Base-by-base conservation (phyloP, 2,113 vertebrate species). In the Cheilinus undulatus region DNA sequence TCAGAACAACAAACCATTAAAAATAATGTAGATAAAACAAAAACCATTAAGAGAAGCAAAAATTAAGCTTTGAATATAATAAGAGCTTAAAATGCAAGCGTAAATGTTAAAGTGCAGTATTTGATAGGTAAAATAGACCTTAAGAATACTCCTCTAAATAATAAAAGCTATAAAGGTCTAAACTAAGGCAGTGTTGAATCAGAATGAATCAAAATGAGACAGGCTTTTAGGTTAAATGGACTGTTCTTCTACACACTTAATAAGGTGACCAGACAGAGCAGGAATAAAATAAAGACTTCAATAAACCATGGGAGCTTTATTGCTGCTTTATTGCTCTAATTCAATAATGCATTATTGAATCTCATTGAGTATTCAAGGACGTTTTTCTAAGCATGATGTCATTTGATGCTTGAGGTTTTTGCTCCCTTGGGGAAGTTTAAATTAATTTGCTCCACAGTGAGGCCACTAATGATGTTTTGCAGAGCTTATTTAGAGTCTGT, bases 331-430 rank as follows among this genome's bases (percentile, higher is more conserved):
- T 52, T 73, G 26, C 23, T 58, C 13, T 69, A 22, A 78, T 80
- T 62, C 54, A 42, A 64, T 66, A 13, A 66, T 57, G 19, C 50
- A 66, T 51, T 36, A 59, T 71, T 59, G 71, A 58, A 68, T 79
- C 42, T 60, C 17, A 70, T 72, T 66, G 20, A 11, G 62, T 67
- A 79, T 79, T 65, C 57, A 42, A 80, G 30, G 52, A 45, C 46
- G 64, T 15, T 63, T 60, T 36, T 40, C 23, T 51, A 48, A 48
- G n/a, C 45, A 42, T 76, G 46, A 42, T 54, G 28, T 30, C 51
- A 72, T 75, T 23, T 49, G 30, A 34, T 57, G 40, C 48, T 64
- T 78, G 30, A 27, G 48, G 58, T 43, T 34, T 3, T 15, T 48
- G 14, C 11, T 75, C 68, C 53, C 54, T 2, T 7, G 46, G 56